Evolutionary conservation across 2,888 invertebrate species (phyloP), one percentile per base, ranked within the genome.

Genomic region (Ophion ellenae): DNA sequence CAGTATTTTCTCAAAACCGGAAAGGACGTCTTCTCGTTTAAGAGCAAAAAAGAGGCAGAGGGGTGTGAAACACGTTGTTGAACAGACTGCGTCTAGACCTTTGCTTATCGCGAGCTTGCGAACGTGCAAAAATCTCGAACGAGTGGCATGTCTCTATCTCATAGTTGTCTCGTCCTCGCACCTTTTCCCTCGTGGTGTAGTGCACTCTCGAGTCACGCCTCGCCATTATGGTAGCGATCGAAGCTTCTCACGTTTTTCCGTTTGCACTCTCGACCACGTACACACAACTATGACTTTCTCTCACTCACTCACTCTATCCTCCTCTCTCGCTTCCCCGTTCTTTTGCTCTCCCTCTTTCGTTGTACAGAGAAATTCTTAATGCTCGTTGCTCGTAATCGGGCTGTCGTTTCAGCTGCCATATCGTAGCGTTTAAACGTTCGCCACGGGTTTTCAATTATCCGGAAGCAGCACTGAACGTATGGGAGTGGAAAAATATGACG

Each of bases 181-280:
- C 36, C 47, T 36, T 28, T 40, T 32, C 40, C 14, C 57, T 10
- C 7, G 32, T 59, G 10, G 7, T 14, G 7, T 40, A 14, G 36
- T 57, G 79, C n/a, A 66, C 83, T 32, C 83, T 83, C 76, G 66
- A 85, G 85, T 85, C 82, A 85, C 83, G 85, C 85, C 76, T 83
- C 82, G 71, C 80, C 82, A 85, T 85, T 85, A 83, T 73, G 32
- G 71, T 40, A 76, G 45, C 79, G 76, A 83, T 85, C 80, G 79
- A 76, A 80, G 73, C 66, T 75, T 83, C 83, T 76, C 85, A 83
- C 79, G 79, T 85, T 85, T 85, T 80, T 79, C 83, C 79, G 76
- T 85, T 85, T 80, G 76, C 64, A 82, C 78, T 67, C 76, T 80
- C 61, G 40, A 82, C 80, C 81, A 81, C 84, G 81, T 85, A 84